Base-by-base conservation (phyloP, 2,113 vertebrate species). In the Erythrocercus mccallii region DNA sequence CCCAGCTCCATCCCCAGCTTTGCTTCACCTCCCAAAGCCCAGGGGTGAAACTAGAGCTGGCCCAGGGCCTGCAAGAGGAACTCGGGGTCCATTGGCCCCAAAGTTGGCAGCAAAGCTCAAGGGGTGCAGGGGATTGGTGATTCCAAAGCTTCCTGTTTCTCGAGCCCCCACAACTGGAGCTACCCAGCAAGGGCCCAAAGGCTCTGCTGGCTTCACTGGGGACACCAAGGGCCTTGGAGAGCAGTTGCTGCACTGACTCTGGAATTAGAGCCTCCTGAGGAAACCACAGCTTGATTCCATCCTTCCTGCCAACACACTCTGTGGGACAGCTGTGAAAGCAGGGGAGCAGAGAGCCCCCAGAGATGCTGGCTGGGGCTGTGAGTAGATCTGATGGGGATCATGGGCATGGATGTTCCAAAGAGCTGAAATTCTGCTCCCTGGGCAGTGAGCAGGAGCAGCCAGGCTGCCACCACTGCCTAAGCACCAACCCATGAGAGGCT, bases 181-280 rank as follows among this genome's bases (percentile, higher is more conserved):
- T 0, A 2, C 61, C 47, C 70, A 31, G 61, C 30, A 44, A 48
- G 47, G 8, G 21, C 37, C n/a, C 44, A 19, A 68, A 56, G 73
- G 60, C 60, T 86, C 72, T 54, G 60, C 77, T 71, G 72, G 44
- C 40, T 65, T 80, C 77, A 53, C 21, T 2, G 10, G 16, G 42
- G 30, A 45, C 6, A 1, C 40, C 50, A 48, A 73, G 50, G 45
- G 58, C 47, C 60, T 78, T 38, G 35, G 70, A 42, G 56, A 76
- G 65, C 25, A 3, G 37, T 44, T 72, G 71, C 76, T 83, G 86
- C 64, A 54, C 60, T 38, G 62, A 90, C 44, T 33, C 88, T 66
- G 82, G 80, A 74, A 80, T 18, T 47, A 50, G 81, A 81, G 72
- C n/a, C 80, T 61, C 70, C 57, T 28, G 80, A 82, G 91, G 81